Percentiles rank a stretch among this genome's conserved stretches.
Evolutionary conservation across 2,113 vertebrate genomes (phyloP).

Genomic region (Pituophis catenifer): DNA sequence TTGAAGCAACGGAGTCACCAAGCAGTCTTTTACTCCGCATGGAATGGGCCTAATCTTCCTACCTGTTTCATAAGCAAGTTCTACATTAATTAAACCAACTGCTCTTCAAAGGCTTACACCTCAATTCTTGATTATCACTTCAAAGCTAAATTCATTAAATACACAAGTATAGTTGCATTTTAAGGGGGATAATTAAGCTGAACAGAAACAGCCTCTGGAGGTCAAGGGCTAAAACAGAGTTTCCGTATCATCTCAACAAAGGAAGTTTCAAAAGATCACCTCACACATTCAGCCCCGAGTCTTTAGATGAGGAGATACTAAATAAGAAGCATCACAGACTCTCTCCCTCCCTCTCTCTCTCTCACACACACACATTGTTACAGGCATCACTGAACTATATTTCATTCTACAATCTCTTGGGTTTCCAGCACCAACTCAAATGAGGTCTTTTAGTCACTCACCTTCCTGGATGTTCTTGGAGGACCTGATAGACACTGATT

Average conservation of each 20-base stretch:
- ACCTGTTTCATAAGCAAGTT: not conserved
- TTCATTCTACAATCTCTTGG: not conserved
- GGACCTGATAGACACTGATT: slow-evolving; percentile 88
- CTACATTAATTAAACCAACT: fast-evolving
- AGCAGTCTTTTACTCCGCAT: not conserved
- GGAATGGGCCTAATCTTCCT: not conserved
- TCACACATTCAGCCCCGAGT: not conserved
- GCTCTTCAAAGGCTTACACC: fast-evolving
- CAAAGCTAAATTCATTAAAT: not conserved
- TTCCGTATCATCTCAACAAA: not conserved
- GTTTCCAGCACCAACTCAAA: not conserved
- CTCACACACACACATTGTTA: not conserved
- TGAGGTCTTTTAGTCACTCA: slow-evolving; percentile 57
- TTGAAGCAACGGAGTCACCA: not conserved
- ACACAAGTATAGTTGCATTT: not conserved
- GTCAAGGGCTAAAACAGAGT: not conserved
- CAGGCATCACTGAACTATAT: not conserved
- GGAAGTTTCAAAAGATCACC: not conserved
- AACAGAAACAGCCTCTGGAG: not conserved
- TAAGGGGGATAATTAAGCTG: not conserved
- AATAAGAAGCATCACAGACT: not conserved
- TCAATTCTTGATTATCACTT: not conserved
- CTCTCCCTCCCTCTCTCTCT: no score
- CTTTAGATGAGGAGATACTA: not conserved
- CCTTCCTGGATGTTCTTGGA: slow-evolving; percentile 82